phyloP scores from a whole-genome alignment of 2,113 vertebrate genomes.

The Andinoacara biseriatus region DNA sequence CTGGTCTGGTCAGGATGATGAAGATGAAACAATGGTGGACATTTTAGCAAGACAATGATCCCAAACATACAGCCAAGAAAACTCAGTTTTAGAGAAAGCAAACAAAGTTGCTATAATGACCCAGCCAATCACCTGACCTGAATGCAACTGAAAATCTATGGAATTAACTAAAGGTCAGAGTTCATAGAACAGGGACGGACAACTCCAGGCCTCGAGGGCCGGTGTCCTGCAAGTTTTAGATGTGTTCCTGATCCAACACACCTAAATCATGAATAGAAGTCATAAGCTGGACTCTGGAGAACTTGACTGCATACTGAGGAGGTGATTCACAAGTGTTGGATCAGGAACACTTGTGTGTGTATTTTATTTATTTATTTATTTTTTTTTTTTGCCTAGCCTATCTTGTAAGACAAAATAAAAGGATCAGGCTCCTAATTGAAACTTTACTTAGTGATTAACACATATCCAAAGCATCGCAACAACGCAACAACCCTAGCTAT shows the following conservation, averaged over 20 bases:
- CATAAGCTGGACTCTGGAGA: too few relatives aligned
- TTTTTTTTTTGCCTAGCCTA: neutral
- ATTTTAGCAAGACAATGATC: neutral
- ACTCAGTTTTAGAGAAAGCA: neutral
- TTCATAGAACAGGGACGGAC: too few relatives aligned
- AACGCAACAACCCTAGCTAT: slow-evolving; percentile 44
- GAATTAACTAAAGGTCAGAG: neutral
- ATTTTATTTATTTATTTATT: too few relatives aligned
- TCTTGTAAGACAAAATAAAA: slow-evolving; percentile 4
- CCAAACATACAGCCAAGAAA: neutral
- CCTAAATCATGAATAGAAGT: too few relatives aligned
- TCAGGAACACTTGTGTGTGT: too few relatives aligned
- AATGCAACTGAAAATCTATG: neutral
- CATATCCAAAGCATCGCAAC: slow-evolving; percentile 59
- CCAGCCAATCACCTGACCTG: neutral
- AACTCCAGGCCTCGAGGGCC: too few relatives aligned
- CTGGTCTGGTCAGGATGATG: neutral
- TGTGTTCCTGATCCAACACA: too few relatives aligned
- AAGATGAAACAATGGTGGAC: neutral
- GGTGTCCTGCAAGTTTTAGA: too few relatives aligned
- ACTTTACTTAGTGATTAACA: slow-evolving; percentile 54
- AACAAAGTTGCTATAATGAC: neutral
- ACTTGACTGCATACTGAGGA: too few relatives aligned
- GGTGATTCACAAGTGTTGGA: too few relatives aligned
- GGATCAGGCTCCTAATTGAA: slow-evolving; percentile 55